Evolutionary conservation across 1,140 invertebrate genomes (phyloP), one percentile per base, ranked within the genome.

Genomic region (Drosophila kanapiae): DNA sequence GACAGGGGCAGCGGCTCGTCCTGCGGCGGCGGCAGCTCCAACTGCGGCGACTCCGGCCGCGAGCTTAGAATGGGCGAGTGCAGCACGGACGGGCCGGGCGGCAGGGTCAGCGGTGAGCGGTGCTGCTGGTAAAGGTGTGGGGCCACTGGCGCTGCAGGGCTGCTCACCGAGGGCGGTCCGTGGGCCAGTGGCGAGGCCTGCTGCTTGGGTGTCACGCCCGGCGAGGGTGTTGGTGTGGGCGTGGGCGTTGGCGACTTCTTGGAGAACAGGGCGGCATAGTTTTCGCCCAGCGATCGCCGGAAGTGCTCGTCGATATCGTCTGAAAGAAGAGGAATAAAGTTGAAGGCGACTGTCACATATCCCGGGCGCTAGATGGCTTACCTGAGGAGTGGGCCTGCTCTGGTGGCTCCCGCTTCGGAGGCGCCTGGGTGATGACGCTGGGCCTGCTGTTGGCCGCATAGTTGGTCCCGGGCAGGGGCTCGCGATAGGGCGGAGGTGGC

Each of bases 261-360:
- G 64, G 93, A 93, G 92, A 97, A 97, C 57, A 97, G 94, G 40
- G 95, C 95, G 77, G 96, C 95, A 93, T 99, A 99, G 85, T 97
- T 95, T 78, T 97, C 96, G 45, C 98, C 98, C 60, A 99, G 94
- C 7, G 98, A 99, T 70, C 98, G 95, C 59, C 98, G 94, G 93
- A 99, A 99, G 93, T 99, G 98, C 91, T 99, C 98, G 93, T 99
- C 98, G 91, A 99, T 98, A 23, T 23, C 23, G 23, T 23, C 23
- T 23, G 23, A 23, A 23, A 23, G 23, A 23, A 23, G 3, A 2
- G 23, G 23, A 23, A 23, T 23, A 23, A 23, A 23, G 23, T 23
- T 23, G 1, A 23, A 23, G 23, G 23, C 23, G 23, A 23, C 23
- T 23, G 23, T 23, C 23, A 23, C 23, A 23, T 23, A 2, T 23